Evolutionary conservation across 92 coral and sea anemone genomes (phyloP), one percentile per base, ranked within the genome.

Genomic region (Actinernus sp.): DNA sequence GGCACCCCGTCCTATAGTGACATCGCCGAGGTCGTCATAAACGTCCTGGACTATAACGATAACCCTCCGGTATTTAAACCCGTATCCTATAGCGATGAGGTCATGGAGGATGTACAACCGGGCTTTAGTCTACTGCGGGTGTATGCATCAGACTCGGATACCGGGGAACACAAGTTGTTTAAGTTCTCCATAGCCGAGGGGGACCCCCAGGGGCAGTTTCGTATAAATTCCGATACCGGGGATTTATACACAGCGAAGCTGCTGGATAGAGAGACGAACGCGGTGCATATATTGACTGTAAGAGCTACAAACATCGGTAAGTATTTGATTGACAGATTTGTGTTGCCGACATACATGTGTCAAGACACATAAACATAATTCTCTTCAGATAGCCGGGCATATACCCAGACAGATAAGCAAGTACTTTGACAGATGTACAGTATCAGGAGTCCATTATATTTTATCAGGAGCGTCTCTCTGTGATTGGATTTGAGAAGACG

Each of bases 231-330:
- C 13, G 43, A 44, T 26, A 75, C 76, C 4, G 99, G 99, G 5
- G 85, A 84, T 7, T 48, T 95, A 69, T 84, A 48, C 39, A 88
- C 91, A 6, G 62, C 61, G 21, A 73, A 78, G 8, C 31, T 56
- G 52, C 84, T 95, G 51, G 99, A 95, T 64, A 76, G 83, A 31
- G 99, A 95, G 71, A 62, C 51, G 41, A 66, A 36, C 0, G 65
- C 51, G 5, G 34, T 31, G 13, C 83, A 87, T 50, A 62, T 68
- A 3, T 71, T 95, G 16, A 83, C 80, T 36, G 83, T 95, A 14
- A 78, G 94, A 63, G 99, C 97, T 4, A 88, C 97, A 0, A 95
- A 95, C 50, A 39, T 59, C 31, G 97, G 99, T 95, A 59, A 53
- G 81, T 40, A 21, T n/a, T n/a, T n/a, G n/a, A n/a, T n/a, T n/a